These are phyloP conservation scores for Lophotis ruficrista DNA, from an alignment of 2,113 vertebrate species.

Conservation along the genomic window DNA sequence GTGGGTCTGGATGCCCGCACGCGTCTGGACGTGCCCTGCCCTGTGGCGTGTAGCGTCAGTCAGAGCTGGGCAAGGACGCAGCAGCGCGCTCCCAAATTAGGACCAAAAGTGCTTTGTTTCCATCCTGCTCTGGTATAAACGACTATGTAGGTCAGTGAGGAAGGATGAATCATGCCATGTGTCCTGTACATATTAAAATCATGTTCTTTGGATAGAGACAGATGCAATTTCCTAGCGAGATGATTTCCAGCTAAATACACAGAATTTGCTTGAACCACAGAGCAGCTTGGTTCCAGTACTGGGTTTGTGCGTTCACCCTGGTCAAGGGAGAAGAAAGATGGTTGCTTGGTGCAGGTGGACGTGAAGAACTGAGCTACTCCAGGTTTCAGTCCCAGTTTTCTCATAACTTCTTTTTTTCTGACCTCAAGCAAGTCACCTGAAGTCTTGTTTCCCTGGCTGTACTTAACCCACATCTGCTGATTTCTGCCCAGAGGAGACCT, in stretches of 20 bases:
- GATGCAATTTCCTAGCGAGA: not conserved
- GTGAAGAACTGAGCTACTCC: not conserved
- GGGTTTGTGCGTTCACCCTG: not conserved
- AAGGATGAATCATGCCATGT: not conserved
- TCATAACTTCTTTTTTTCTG: not conserved
- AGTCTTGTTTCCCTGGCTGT: not conserved
- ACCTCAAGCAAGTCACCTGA: not conserved
- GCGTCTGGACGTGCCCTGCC: not conserved
- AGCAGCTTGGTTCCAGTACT: not conserved
- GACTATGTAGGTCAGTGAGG: not conserved
- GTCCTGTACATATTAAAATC: not conserved
- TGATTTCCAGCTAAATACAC: not conserved
- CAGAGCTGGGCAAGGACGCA: not conserved
- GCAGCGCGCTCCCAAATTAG: not conserved
- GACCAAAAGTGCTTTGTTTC: not conserved
- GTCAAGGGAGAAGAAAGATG: not conserved
- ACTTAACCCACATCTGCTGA: not conserved
- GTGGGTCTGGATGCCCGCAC: rapidly evolving
- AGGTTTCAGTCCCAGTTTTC: not conserved
- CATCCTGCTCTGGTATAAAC: not conserved
- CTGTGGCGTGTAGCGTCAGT: rapidly evolving
- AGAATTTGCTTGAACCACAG: not conserved
- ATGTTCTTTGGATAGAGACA: not conserved
- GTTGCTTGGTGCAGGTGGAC: not conserved
- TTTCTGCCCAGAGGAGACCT: not conserved